Percentiles rank a stretch among this genome's conserved stretches.
These are phyloP conservation scores for Petaurus breviceps DNA, from an alignment of 2,113 vertebrate genomes.

Conservation along the genomic window DNA sequence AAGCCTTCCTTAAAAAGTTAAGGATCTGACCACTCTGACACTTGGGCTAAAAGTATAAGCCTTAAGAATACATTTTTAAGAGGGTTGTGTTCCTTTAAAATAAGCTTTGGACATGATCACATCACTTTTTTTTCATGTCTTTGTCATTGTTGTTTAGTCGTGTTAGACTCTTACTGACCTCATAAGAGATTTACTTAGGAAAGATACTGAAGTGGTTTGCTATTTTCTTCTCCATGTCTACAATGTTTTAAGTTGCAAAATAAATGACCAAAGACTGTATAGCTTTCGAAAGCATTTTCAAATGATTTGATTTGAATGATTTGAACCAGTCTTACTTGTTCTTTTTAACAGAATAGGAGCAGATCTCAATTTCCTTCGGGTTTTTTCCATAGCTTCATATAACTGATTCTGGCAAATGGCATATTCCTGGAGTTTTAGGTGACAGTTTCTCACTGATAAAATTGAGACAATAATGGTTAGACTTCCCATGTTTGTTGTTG, in stretches of 20 bases:
- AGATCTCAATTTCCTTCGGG: background rate
- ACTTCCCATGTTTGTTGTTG: too few species aligned
- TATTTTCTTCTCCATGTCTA: background rate
- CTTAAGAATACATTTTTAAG: background rate
- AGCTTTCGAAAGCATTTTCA: background rate
- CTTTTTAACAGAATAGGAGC: background rate
- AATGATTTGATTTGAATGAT: background rate
- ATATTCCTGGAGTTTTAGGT: background rate
- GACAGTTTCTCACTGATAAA: background rate
- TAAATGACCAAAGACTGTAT: background rate
- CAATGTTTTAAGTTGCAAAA: background rate
- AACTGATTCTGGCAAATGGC: background rate
- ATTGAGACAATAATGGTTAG: background rate
- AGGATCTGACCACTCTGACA: background rate
- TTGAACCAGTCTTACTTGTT: background rate
- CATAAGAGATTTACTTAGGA: background rate
- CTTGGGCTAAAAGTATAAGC: background rate
- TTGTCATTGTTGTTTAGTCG: background rate
- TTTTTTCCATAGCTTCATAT: background rate
- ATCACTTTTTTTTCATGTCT: background rate
- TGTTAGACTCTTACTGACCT: background rate
- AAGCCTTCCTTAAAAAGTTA: background rate
- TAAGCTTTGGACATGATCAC: background rate
- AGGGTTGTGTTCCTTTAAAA: background rate
- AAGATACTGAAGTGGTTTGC: background rate